Conservation (phyloP, 2,113 vertebrate genomes). For the cattle (Bos taurus) region ARS-UCD2.0 NC_037334.1:32071001-32071500, state of each 20-base stretch:
- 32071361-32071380: neutral
- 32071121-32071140: neutral
- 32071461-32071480: neutral
- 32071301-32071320: neutral
- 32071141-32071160: neutral
- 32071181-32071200: neutral
- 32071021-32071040: neutral
- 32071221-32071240: neutral
- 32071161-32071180: neutral
- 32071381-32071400: neutral
- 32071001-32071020: neutral
- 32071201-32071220: neutral
- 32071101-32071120: neutral
- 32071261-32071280: neutral
- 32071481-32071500: neutral
- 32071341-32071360: neutral
- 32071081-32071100: neutral
- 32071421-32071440: neutral
- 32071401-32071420: neutral
- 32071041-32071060: neutral
- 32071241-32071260: neutral
- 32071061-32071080: neutral
- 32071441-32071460: neutral
- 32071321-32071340: neutral
- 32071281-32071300: neutral